A percentile compares a stretch with the other conserved stretches of the same genome.
These are phyloP conservation scores for Leptinotarsa juncta DNA, from an alignment of 2,888 invertebrate species.

Conservation along the genomic window DNA sequence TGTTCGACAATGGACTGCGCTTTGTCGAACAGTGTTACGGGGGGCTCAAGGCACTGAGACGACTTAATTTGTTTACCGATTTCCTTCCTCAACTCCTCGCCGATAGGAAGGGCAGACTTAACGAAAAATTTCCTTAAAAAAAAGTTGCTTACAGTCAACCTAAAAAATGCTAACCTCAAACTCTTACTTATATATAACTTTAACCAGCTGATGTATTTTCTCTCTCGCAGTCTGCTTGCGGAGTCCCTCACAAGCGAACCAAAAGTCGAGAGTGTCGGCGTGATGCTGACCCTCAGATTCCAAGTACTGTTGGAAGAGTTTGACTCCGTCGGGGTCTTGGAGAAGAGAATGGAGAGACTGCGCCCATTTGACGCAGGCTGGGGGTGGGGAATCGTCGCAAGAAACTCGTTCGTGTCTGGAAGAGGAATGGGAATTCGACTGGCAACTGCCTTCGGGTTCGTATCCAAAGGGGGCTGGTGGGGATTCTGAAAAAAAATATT, in stretches of 20 bases:
- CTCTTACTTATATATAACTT: constrained; percentile 81
- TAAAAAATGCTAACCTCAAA: no score
- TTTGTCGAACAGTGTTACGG: constrained; percentile 84
- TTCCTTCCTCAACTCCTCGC: constrained; percentile 82
- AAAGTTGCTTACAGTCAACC: constrained; percentile 13
- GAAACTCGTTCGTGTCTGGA: constrained; percentile 48
- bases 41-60: constrained; percentile 72
- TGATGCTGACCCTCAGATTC: constrained; percentile 82
- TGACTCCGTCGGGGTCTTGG: constrained; percentile 90
- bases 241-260: constrained; percentile 92
- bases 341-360: constrained; percentile 85
- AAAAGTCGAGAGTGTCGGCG: constrained; percentile 88
- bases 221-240: constrained; percentile 82
- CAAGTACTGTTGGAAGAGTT: constrained; percentile 86
- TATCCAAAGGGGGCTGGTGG: constrained; percentile 61
- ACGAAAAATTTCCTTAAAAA: constrained; percentile 56
- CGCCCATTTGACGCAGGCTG: constrained; percentile 90
- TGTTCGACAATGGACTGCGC: constrained; percentile 77
- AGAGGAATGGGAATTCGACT: constrained; percentile 67
- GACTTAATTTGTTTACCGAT: constrained; percentile 81
- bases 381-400: constrained; percentile 65
- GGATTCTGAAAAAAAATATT: constrained; percentile 41
- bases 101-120: constrained; percentile 73
- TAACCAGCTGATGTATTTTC: constrained; percentile 79
- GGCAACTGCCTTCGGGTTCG: constrained; percentile 60